Conservation (phyloP, 1,140 invertebrate genomes). For the Euwallacea similis region DNA sequence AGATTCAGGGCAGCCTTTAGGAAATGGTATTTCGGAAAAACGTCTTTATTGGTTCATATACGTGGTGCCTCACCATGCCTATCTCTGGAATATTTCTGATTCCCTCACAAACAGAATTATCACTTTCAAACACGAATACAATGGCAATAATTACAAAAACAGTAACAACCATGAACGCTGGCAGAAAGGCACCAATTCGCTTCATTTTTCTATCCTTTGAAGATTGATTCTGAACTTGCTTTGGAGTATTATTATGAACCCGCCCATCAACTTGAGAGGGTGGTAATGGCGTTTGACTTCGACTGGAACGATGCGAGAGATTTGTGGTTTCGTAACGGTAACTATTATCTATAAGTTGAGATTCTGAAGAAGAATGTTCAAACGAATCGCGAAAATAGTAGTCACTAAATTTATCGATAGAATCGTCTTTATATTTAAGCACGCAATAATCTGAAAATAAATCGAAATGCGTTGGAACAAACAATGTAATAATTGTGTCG, state of each 20-base stretch:
- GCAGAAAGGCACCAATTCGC: constrained; percentile 69
- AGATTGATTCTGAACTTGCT: constrained; percentile 44
- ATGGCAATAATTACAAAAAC: constrained; percentile 65
- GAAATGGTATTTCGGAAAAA: constrained; percentile 58
- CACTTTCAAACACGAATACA: constrained; percentile 73
- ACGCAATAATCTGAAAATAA: constrained; percentile 19
- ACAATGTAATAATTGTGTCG: not conserved
- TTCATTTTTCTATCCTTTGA: constrained; percentile 39
- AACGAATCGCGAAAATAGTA: constrained; percentile 76
- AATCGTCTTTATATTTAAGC: constrained; percentile 48
- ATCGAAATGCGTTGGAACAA: not conserved
- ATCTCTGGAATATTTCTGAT: constrained; percentile 79
- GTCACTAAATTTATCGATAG: constrained; percentile 58
- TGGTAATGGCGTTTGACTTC: constrained; percentile 58
- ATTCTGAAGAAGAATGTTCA: constrained; percentile 76
- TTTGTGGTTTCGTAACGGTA: constrained; percentile 56
- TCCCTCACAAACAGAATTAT: constrained; percentile 68
- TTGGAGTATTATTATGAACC: constrained; percentile 48
- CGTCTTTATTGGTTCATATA: constrained; percentile 81
- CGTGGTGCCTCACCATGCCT: constrained; percentile 73
- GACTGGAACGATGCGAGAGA: constrained; percentile 59
- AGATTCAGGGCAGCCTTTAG: constrained; percentile 6
- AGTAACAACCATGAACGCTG: constrained; percentile 70
- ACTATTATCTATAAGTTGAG: constrained; percentile 62
- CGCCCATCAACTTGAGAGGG: constrained; percentile 49